Conservation (phyloP, 30 jellyfish, hydroid and myxozoan species). For the Sanderia malayensis region DNA sequence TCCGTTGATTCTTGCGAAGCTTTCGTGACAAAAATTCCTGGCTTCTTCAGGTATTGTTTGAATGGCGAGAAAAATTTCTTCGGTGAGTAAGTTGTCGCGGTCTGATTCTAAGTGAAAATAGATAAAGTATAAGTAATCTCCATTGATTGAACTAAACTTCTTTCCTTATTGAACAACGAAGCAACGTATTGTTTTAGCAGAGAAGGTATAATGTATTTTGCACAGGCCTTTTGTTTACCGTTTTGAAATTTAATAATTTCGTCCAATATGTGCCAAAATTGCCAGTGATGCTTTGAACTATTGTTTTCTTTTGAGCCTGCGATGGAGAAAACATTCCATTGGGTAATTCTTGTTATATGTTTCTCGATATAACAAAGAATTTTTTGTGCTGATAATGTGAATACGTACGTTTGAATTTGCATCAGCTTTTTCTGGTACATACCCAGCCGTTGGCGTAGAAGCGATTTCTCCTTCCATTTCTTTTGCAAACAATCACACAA, state of each 20-base stretch:
- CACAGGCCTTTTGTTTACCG: conserved; percentile 3
- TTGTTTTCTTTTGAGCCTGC: conserved; percentile 3
- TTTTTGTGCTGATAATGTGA: too few relatives aligned
- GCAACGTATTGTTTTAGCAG: too few relatives aligned
- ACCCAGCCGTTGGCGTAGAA: conserved; percentile 17
- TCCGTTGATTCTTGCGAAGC: conserved; percentile 47
- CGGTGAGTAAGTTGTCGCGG: conserved; percentile 7
- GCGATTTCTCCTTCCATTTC: conserved; percentile 10
- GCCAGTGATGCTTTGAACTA: conserved; percentile 19
- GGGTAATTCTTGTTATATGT: too few relatives aligned
- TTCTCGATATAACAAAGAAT: too few relatives aligned
- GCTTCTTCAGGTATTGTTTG: conserved; percentile 33
- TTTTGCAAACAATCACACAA: background rate
- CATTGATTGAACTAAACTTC: too few relatives aligned
- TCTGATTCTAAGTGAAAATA: background rate
- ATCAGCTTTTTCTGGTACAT: background rate
- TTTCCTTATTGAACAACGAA: too few relatives aligned
- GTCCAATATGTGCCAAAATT: conserved; percentile 12
- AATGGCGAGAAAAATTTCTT: conserved; percentile 32
- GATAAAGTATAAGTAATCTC: too few relatives aligned
- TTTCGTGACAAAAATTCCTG: conserved; percentile 31
- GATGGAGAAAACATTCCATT: too few relatives aligned
- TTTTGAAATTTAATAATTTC: conserved; percentile 10
- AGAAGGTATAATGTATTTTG: too few relatives aligned
- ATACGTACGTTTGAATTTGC: background rate